A percentile compares a stretch with the other conserved stretches of the same genome.
These are phyloP conservation scores for Ephialtes manifestator DNA, from an alignment of 2,888 invertebrate genomes.

Conservation along the genomic window DNA sequence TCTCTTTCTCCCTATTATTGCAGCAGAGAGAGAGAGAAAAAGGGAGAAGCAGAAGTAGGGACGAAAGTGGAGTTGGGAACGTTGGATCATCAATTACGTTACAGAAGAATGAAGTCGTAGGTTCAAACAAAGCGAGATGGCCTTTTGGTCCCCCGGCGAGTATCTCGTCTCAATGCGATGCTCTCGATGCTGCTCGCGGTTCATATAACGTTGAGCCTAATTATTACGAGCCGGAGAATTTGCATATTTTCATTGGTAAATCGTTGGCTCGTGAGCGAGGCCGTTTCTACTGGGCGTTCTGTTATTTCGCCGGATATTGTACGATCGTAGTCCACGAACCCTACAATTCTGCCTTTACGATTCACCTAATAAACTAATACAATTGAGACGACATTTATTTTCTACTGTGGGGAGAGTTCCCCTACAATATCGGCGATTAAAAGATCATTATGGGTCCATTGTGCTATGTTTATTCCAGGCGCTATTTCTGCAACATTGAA, in stretches of 20 bases:
- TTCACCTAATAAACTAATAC: conserved; percentile 50
- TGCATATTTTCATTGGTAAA: conserved; percentile 79
- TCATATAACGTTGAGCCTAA: conserved; percentile 83
- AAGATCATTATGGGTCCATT: neutral
- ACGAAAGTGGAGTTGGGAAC: conserved; percentile 56
- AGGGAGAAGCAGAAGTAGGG: neutral
- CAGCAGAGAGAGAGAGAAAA: neutral
- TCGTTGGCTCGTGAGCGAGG: conserved; percentile 69
- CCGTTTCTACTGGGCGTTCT: conserved; percentile 49
- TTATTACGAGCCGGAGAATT: conserved; percentile 82
- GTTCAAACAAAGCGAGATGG: conserved; percentile 82
- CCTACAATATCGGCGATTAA: neutral
- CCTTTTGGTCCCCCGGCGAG: conserved; percentile 23
- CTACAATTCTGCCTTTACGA: conserved; percentile 40
- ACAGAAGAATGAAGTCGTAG: conserved; percentile 85
- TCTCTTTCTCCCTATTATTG: neutral
- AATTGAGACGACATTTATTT: conserved; percentile 30
- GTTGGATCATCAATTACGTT: conserved; percentile 84
- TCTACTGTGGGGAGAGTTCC: neutral
- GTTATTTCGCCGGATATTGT: conserved; percentile 36
- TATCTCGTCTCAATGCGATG: conserved; percentile 43
- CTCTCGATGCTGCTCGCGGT: conserved; percentile 75
- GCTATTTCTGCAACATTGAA: neutral
- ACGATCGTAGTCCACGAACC: conserved; percentile 32
- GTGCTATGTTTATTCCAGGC: neutral